These are phyloP conservation scores for Lates japonicus DNA, from an alignment of 2,797 vertebrate genomes.

Conservation along the genomic window DNA sequence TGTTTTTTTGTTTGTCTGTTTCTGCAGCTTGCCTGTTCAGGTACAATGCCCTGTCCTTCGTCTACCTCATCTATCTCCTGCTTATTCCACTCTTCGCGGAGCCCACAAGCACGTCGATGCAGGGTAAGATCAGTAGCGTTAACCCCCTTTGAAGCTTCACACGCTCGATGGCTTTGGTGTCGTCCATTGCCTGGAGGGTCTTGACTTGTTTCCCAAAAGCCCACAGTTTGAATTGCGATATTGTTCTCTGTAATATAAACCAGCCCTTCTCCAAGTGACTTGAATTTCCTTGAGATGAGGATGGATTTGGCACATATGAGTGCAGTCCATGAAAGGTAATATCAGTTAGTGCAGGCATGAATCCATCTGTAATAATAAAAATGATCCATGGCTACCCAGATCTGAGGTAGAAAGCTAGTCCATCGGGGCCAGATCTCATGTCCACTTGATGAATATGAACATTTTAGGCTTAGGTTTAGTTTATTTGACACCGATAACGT, in stretches of 20 bases:
- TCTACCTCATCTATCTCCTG: conserved; percentile 99
- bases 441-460: conserved; percentile 32
- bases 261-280: conserved; percentile 56
- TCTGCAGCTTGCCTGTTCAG: conserved; percentile 95
- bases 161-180: conserved; percentile 4
- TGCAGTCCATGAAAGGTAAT: conserved; percentile 66
- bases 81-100: conserved; percentile 97
- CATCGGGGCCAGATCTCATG: conserved; percentile 29
- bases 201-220: conserved; percentile 41
- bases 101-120: conserved; percentile 94
- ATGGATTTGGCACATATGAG: conserved; percentile 61
- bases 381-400: conserved; percentile 39
- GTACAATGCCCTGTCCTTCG: conserved; percentile 97
- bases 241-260: conserved; percentile 66
- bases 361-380: conserved; percentile 70
- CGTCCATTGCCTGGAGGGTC: conserved; percentile 18
- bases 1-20: conserved; percentile 50
- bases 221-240: conserved; percentile 46
- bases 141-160: conserved; percentile 33
- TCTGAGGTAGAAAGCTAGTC: conserved; percentile 38
- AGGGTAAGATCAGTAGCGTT: conserved; percentile 88
- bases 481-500: conserved; percentile 28
- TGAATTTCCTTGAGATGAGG: conserved; percentile 67
- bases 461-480: conserved; percentile 27
- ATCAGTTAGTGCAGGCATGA: conserved; percentile 46